phyloP scores from a whole-genome alignment of 1,140 invertebrate genomes.

The Bombyx mori region DNA sequence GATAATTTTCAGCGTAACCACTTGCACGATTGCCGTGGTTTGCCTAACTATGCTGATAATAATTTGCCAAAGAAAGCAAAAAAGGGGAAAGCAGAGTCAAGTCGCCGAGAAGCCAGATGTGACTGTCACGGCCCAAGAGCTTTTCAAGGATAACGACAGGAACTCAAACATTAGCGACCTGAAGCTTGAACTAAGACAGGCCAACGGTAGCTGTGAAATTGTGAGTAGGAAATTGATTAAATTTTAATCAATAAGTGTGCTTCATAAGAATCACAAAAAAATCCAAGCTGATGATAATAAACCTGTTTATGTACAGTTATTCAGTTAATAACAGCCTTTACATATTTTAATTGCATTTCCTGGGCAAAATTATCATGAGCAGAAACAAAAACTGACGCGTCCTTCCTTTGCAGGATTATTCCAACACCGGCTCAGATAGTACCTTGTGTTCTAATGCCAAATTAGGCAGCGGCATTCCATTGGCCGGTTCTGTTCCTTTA shows the following conservation, averaged over 20 bases:
- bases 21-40: constrained; percentile 77
- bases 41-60: constrained; percentile 77
- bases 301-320: no score
- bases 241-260: constrained; percentile 39
- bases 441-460: constrained; percentile 60
- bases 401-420: constrained; percentile 61
- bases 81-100: constrained; percentile 55
- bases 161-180: constrained; percentile 93
- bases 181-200: constrained; percentile 87
- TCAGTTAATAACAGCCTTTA: no score
- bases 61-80: constrained; percentile 74
- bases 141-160: constrained; percentile 88
- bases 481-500: constrained; percentile 84
- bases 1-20: constrained; percentile 76
- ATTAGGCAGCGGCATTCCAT: constrained; percentile 71
- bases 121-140: constrained; percentile 78
- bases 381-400: neutral
- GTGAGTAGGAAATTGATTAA: constrained; percentile 31
- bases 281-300: no score
- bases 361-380: no score
- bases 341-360: no score
- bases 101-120: constrained; percentile 65
- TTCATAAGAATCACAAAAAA: no score
- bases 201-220: constrained; percentile 79
- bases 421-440: constrained; percentile 67